phyloP scores from a whole-genome alignment of 2,888 invertebrate species.

The Orthonychiurus folsomi region DNA sequence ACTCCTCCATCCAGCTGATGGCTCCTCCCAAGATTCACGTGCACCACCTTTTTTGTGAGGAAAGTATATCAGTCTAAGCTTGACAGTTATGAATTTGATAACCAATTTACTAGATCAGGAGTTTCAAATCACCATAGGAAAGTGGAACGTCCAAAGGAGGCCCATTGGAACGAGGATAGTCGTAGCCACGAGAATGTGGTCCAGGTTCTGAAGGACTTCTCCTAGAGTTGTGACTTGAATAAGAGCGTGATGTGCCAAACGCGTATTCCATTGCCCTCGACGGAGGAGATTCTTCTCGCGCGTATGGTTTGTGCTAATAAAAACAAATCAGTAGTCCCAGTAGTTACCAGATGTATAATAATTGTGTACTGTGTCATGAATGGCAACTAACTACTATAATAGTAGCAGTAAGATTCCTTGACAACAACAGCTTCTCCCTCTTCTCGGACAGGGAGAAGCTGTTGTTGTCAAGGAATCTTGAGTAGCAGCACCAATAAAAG shows the following conservation, averaged over 20 bases:
- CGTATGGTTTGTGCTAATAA: background rate
- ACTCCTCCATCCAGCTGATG: background rate
- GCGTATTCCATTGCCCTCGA: background rate
- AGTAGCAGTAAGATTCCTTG: too few species aligned
- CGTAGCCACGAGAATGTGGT: background rate
- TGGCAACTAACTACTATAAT: too few species aligned
- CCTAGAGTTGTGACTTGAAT: background rate
- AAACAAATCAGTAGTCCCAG: background rate
- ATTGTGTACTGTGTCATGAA: too few species aligned
- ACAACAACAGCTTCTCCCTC: too few species aligned
- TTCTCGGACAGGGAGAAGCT: too few species aligned
- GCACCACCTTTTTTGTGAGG: background rate
- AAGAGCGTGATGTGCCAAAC: background rate
- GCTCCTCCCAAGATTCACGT: background rate
- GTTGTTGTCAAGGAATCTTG: too few species aligned
- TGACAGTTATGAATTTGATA: slow-evolving; percentile 7
- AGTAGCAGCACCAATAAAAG: too few species aligned
- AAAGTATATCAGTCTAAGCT: slow-evolving; percentile 14
- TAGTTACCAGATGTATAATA: too few species aligned
- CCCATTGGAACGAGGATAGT: background rate
- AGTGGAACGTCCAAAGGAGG: background rate
- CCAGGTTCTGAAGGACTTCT: background rate
- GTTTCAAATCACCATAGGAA: background rate
- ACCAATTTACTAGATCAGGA: background rate
- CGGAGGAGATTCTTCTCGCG: background rate